Base-by-base conservation (phyloP, 2,797 vertebrate genomes). In the Perodicticus potto region DNA sequence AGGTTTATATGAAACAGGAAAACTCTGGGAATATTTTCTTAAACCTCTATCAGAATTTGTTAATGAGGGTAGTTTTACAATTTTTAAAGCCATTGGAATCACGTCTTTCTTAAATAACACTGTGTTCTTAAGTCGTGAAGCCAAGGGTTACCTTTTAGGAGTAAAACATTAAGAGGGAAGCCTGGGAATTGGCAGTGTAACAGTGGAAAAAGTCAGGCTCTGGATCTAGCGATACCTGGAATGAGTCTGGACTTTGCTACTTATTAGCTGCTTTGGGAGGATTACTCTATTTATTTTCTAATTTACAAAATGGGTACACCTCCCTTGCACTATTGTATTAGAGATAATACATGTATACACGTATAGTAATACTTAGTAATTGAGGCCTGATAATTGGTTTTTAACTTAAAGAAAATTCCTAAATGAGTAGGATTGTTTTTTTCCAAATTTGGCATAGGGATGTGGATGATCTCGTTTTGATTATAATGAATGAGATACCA, bases 1-100 rank as follows among this genome's bases (percentile, higher is more conserved):
- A 80, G 22, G 10, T 34, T 27, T 77, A 53, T 59, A 34, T 45
- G 53, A 91, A 59, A 81, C 9, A 72, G 53, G 34, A 86, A 63
- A 78, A 76, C 25, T 89, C 34, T 80, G 45, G 70, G 40, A 77
- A 74, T 29, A 65, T 45, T 63, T 43, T 25, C 45, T 59, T 49
- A 34, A 27, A 27, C 11, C 10, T 69, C 32, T 95, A 57, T 78
- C 25, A 86, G 63, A 89, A 78, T 92, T 86, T 74, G 25, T 86
- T 94, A 87, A 87, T 80, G 89, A 96, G 77, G 34, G 86, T 10
- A 81, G 53, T 70, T 86, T 82, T 43, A 92, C 22, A 90, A 69
- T 20, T 86, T 96, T 63, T 82, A 82, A 81, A 90, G 55, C 6
- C 37, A 88, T 82, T 78, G 20, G 49, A 89, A 93, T 86, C 89